Conservation (phyloP, 2,888 invertebrate species). For the Cosmopolites sordidus region DNA sequence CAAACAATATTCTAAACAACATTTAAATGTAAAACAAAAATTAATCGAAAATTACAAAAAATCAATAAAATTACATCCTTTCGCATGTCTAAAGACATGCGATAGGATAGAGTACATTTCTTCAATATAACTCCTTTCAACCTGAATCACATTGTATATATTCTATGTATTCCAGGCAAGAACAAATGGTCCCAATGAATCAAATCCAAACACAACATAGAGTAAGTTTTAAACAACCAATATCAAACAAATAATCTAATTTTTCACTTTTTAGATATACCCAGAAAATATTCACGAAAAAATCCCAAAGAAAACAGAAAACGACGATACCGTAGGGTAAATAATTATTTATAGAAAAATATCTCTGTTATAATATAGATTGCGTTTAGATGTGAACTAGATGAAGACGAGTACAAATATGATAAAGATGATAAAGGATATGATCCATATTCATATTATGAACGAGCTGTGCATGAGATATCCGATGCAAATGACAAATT, state of each 20-base stretch:
- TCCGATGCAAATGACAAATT: conserved; percentile 8
- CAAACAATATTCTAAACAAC: too few relatives aligned
- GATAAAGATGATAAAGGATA: not conserved
- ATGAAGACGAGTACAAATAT: not conserved
- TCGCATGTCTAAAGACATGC: too few relatives aligned
- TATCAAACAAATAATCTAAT: not conserved
- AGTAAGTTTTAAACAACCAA: too few relatives aligned
- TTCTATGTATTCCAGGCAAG: too few relatives aligned
- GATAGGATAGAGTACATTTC: too few relatives aligned
- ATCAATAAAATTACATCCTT: too few relatives aligned
- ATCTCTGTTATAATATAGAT: not conserved
- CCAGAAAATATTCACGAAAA: not conserved
- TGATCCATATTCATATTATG: conserved; percentile 4
- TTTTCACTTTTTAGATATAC: not conserved
- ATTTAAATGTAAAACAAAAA: too few relatives aligned
- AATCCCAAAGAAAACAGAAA: not conserved
- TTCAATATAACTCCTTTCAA: too few relatives aligned
- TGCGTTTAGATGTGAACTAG: conserved; percentile 4
- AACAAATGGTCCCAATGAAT: too few relatives aligned
- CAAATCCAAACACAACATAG: too few relatives aligned
- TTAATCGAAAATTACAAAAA: too few relatives aligned
- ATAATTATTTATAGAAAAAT: not conserved
- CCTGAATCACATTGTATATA: too few relatives aligned
- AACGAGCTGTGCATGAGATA: conserved; percentile 10
- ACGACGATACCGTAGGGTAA: conserved; percentile 2